Evolutionary conservation across 1,140 invertebrate genomes (phyloP), one percentile per base, ranked within the genome.

Genomic region (Latrodectus geometricus): DNA sequence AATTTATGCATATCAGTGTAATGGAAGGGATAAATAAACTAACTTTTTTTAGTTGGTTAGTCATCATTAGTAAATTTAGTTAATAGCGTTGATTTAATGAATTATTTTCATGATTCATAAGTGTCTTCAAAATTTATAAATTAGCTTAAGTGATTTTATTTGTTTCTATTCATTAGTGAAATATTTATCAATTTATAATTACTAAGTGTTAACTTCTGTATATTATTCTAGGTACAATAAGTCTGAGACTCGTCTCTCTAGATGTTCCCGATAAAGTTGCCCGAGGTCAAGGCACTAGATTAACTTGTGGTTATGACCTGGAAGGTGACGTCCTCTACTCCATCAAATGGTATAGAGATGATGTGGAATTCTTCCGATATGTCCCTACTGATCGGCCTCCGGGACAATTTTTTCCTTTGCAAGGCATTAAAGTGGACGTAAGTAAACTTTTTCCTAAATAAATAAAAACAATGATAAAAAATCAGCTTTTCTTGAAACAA

Each of bases 261-360:
- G 92, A 93, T 86, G 94, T 95, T 88, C 95, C 95, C 56, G 92
- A 92, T 89, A 94, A 95, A 90, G 94, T 95, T 88, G 92, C 95
- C 72, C 91, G 94, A 69, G 94, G 95, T 88, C 92, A 93, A 81
- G 92, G 92, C 74, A 95, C 93, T 21, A 93, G 92, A 87, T 93
- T 96, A 89, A 93, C 93, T 89, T 96, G 95, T 90, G 93, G 94
- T 90, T 96, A 95, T 90, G 95, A 96, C 90, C 92, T 95, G 90
- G 94, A 95, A 88, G 93, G 92, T 11, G 94, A 95, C 73, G 91
- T 92, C 3, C 92, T 96, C 49, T 96, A 96, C 90, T 95, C 95
- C n/a, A 94, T 95, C 85, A 95, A 95, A 92, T 96, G 95, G 95
- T 95, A 95, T 92, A 94, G 94, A 91, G 94, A 94, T 88, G 93